These are phyloP conservation scores for Ibidorhyncha struthersii DNA, from an alignment of 2,113 vertebrate species.

Conservation along the genomic window DNA sequence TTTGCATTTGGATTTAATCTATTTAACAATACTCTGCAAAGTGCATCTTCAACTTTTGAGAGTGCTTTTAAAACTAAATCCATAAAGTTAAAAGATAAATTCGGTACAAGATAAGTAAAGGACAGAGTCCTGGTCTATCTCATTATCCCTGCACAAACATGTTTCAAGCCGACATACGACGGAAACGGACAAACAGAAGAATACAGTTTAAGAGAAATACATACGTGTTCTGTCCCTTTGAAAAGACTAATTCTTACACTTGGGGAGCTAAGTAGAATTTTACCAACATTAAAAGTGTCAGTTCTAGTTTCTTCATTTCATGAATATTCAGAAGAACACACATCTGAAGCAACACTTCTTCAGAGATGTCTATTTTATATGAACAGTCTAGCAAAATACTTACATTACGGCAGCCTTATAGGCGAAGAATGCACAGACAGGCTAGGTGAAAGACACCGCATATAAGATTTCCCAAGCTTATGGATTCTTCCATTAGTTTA, in stretches of 20 bases:
- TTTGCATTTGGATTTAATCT: neutral
- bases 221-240: neutral
- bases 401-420: neutral
- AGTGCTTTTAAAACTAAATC: neutral
- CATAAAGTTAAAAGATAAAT: neutral
- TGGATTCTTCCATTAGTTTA: neutral
- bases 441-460: neutral
- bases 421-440: neutral
- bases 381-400: neutral
- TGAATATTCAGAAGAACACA: neutral
- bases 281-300: neutral
- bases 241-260: neutral
- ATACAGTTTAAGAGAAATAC: neutral
- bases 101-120: neutral
- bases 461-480: neutral
- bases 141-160: neutral
- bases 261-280: neutral
- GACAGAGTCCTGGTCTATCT: neutral
- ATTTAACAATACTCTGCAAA: neutral
- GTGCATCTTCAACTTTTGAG: neutral
- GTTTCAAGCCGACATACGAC: neutral
- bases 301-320: neutral
- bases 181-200: neutral
- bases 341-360: neutral
- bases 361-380: neutral